Conservation (phyloP, 35 echinoderm and acorn worm genomes). For the Apostichopus californicus region DNA sequence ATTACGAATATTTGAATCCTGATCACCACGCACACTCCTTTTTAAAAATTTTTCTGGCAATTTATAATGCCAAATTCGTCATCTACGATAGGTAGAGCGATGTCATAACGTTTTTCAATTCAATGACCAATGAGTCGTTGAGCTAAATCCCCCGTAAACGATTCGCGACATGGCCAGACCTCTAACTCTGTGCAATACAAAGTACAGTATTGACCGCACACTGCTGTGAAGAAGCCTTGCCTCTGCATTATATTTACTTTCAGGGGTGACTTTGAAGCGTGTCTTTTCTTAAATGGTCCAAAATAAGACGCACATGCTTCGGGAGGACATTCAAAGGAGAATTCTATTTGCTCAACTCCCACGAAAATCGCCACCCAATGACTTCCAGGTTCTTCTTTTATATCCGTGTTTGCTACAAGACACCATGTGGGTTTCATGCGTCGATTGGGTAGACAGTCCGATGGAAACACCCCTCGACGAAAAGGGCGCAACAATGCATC, state of each 20-base stretch:
- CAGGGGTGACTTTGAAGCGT: neutral
- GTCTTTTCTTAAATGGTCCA: neutral
- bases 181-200: no score
- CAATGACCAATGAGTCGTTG: slow-evolving; percentile 37
- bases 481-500: neutral
- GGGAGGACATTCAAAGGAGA: no score
- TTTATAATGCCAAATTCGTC: no score
- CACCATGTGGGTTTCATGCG: no score
- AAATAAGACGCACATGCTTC: no score
- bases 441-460: neutral
- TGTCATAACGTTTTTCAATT: slow-evolving; percentile 26
- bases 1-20: neutral
- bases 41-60: neutral
- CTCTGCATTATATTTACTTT: neutral
- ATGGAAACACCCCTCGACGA: neutral
- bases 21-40: neutral
- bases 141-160: neutral
- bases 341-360: no score
- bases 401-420: no score
- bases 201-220: no score
- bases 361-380: no score
- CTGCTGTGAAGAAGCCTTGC: neutral
- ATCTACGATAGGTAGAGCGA: neutral
- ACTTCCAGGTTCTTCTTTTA: no score
- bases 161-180: neutral